Evolutionary conservation across 2,797 vertebrate species (phyloP).

Genomic region (Chloroceryle inda): DNA sequence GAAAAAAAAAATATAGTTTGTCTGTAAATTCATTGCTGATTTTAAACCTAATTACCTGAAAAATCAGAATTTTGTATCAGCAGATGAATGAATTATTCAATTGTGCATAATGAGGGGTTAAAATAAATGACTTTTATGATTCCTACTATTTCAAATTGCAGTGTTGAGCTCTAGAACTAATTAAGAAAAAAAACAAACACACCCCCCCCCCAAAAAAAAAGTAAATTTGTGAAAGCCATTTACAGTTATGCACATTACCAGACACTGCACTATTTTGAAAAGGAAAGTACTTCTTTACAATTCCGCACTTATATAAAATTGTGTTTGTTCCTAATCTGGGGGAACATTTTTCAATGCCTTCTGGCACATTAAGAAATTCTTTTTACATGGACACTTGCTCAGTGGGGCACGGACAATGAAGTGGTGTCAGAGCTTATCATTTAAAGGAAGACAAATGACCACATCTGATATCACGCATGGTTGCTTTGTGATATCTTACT

Average conservation of each 20-base stretch:
- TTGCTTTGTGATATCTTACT: conserved; percentile 74
- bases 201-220: neutral
- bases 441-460: conserved; percentile 78
- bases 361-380: neutral
- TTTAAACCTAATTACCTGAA: neutral
- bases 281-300: neutral
- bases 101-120: neutral
- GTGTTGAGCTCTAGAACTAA: neutral
- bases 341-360: conserved; percentile 26
- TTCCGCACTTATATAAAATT: neutral
- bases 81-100: neutral
- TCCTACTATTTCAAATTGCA: neutral
- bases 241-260: neutral
- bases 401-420: conserved; percentile 66
- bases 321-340: neutral
- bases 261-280: neutral
- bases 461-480: conserved; percentile 74
- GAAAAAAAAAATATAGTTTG: neutral
- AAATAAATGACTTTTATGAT: neutral
- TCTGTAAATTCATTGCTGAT: neutral
- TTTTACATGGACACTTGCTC: conserved; percentile 28
- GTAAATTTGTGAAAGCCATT: neutral
- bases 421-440: conserved; percentile 66
- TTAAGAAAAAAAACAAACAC: neutral
- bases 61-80: neutral